Evolutionary conservation across 1,140 invertebrate genomes (phyloP).

Genomic region (Rhagoletis pomonella): DNA sequence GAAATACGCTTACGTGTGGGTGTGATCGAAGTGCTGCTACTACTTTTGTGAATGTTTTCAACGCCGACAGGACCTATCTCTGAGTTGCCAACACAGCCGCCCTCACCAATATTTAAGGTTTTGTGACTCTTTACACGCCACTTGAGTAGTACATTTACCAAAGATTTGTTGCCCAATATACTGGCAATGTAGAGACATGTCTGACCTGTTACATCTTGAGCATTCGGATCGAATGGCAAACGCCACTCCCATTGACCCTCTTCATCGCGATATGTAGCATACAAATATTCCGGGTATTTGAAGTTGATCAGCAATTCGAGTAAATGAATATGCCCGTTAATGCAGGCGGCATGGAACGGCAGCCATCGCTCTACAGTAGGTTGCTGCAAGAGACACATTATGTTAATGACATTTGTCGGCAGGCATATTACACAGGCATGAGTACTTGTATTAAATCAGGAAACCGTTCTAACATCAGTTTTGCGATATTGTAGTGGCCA

Average conservation of each 20-base stretch:
- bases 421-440: background rate
- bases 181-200: conserved; percentile 92
- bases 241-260: conserved; percentile 87
- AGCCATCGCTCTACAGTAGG: conserved; percentile 93
- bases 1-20: conserved; percentile 85
- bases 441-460: conserved; percentile 83
- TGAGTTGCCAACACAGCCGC: conserved; percentile 55
- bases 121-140: conserved; percentile 82
- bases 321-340: conserved; percentile 87
- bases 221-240: conserved; percentile 93
- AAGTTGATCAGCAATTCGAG: conserved; percentile 88
- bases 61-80: background rate
- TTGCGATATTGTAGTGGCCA: conserved; percentile 87
- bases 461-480: conserved; percentile 83
- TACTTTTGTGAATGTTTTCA: conserved; percentile 50
- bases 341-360: conserved; percentile 93
- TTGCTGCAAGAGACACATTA: conserved; percentile 59
- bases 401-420: background rate
- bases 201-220: conserved; percentile 91
- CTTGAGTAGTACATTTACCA: conserved; percentile 87
- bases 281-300: conserved; percentile 84
- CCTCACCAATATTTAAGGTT: conserved; percentile 74
- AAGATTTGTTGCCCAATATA: conserved; percentile 86
- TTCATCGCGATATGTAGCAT: conserved; percentile 82
- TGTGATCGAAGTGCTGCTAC: conserved; percentile 65